phyloP scores from a whole-genome alignment of 30 jellyfish, hydroid and myxozoan species.

The Aurelia coerulea region DNA sequence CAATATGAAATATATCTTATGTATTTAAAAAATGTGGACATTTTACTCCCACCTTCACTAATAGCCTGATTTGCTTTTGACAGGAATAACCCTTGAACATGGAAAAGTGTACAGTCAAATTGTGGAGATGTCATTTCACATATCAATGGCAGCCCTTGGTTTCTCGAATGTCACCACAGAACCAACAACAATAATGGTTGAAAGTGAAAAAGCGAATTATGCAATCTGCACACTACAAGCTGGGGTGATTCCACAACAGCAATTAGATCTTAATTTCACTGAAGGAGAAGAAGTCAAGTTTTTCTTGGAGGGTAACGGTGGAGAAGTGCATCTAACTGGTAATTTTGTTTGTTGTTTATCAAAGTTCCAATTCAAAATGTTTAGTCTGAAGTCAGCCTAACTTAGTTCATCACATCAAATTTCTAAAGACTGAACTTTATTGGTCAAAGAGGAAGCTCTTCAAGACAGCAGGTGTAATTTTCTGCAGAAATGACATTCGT shows the following conservation, averaged over 20 bases:
- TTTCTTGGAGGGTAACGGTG: conserved; percentile 85
- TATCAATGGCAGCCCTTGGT: conserved; percentile 98
- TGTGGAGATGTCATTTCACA: conserved; percentile 88
- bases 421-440: too few species aligned
- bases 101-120: conserved; percentile 94
- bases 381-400: too few species aligned
- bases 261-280: conserved; percentile 84
- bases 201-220: conserved; percentile 73
- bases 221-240: conserved; percentile 94
- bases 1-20: too few species aligned
- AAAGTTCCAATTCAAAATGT: too few species aligned
- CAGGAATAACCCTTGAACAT: conserved; percentile 88
- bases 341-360: neutral
- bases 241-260: conserved; percentile 85
- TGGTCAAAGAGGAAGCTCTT: too few species aligned
- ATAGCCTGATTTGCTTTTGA: too few species aligned
- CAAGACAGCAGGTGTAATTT: too few species aligned
- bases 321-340: conserved; percentile 97
- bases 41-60: too few species aligned
- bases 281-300: conserved; percentile 96
- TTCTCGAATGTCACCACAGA: conserved; percentile 62
- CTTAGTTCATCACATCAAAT: too few species aligned
- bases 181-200: conserved; percentile 87
- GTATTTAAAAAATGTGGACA: too few species aligned
- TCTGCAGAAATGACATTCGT: too few species aligned